Base-by-base conservation (phyloP, 2,888 invertebrate species). In the Nomada flava region DNA sequence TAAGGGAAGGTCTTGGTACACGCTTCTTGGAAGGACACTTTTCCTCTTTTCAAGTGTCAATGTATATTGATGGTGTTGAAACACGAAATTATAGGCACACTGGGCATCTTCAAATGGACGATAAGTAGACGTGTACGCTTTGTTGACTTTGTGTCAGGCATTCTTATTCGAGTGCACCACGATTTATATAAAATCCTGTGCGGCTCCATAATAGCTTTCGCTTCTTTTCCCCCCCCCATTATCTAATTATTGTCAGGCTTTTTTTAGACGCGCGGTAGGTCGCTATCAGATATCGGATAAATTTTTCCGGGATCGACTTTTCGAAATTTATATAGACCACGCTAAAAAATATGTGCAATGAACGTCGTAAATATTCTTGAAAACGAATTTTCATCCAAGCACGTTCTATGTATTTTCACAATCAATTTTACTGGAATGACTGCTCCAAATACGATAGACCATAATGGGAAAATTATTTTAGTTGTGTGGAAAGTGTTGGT, bases 1-100 rank as follows among this genome's bases (percentile, higher is more conserved):
- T 82, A 82, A 67, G 72, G 53, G 60, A 77, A 81, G 82, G 80
- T 82, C 82, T 75, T 67, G 79, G 59, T 62, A 59, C 69, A 59
- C 42, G 74, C 36, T 47, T 67, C 79, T 82, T 59, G 11, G 79
- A 82, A 79, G 82, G 79, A 75, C 82, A 36, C 68, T 57, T 71
- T 57, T 63, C 74, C 79, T 63, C 52, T 26, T 52, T 68, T 68
- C 68, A 76, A 47, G 64, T 13, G 44, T 60, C 59, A 20, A 15
- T 18, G 47, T 29, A 23, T 52, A 50, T 63, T 36, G 44, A 77
- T 36, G 47, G n/a, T 18, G 23, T 52, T 53, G 60, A 47, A 47
- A 62, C 36, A 62, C n/a, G 36, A 47, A 52, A 59, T 44, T 59
- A 47, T 36, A 44, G 15, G 23, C 52, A 57, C 18, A 5, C 50